Evolutionary conservation across 2,113 vertebrate genomes (phyloP), one percentile per base, ranked within the genome.

Genomic region (Tretioscincus oriximinensis): DNA sequence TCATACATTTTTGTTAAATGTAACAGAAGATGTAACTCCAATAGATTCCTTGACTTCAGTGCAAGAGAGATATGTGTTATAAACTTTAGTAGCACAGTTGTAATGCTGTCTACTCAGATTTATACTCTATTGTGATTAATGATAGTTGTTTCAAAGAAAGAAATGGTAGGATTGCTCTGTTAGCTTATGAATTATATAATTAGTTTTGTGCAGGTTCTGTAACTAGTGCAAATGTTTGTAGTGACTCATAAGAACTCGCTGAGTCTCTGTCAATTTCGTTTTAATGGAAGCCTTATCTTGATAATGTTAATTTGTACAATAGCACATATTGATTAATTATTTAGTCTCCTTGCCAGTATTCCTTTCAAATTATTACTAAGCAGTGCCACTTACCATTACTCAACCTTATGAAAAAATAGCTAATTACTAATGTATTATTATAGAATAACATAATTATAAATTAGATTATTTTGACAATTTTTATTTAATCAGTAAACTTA

Each of bases 321-420:
- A 68, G 20, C 71, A 22, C 47, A n/a, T 83, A 0, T 20, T 78
- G 70, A 73, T 29, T 82, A 29, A 86, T 73, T 81, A 81, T 63
- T 76, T 81, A 20, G n/a, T 9, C 0, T 63, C 22, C 49, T 67
- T 71, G 26, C 65, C 21, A 7, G 2, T 5, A 0, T 73, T 51
- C 18, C 74, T 77, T 31, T 82, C 77, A 80, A 11, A 63, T 9
- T 45, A n/a, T 8, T 66, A 81, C 77, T 49, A 75, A 73, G 21
- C 4, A 51, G 51, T 85, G 74, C 70, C 35, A 75, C 78, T 82
- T 80, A 70, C 81, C 60, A 78, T 67, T 60, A 2, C 35, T 5
- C 1, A 45, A 45, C 65, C 24, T 83, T 1, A 60, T 78, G 82
- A 84, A 76, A 75, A 63, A 54, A 0, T 6, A 71, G 68, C 0